Evolutionary conservation across 2,888 invertebrate species (phyloP).

Genomic region (Drosophila meridiana): DNA sequence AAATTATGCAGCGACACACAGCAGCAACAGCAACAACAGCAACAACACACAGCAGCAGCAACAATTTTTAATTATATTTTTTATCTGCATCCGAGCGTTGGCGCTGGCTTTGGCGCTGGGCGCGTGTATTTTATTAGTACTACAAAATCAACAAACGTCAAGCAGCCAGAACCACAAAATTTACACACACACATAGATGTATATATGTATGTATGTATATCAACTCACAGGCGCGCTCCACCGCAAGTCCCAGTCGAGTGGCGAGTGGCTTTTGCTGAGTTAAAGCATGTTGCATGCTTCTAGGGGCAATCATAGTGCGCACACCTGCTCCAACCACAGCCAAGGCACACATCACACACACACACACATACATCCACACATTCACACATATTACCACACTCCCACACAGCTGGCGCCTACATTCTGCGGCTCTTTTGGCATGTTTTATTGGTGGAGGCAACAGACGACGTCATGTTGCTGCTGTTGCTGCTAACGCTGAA

Average conservation of each 20-base stretch:
- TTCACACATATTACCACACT: background rate
- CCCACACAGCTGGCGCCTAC: constrained; percentile 25
- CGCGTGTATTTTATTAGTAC: constrained; percentile 62
- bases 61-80: constrained; percentile 75
- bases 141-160: constrained; percentile 60
- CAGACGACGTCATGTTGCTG: constrained; percentile 38
- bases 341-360: constrained; percentile 3
- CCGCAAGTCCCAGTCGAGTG: constrained; percentile 11
- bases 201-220: background rate
- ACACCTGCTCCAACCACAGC: constrained; percentile 45
- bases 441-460: constrained; percentile 64
- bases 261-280: constrained; percentile 15
- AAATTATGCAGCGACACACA: constrained; percentile 57
- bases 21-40: constrained; percentile 25
- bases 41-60: constrained; percentile 44
- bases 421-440: constrained; percentile 43
- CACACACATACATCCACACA: constrained; percentile 6
- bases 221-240: background rate
- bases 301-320: constrained; percentile 38
- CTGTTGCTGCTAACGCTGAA: constrained; percentile 17
- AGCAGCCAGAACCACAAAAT: constrained; percentile 8
- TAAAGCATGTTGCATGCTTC: constrained; percentile 51
- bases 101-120: constrained; percentile 17
- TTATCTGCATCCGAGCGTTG: constrained; percentile 65
- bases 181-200: background rate